phyloP scores from a whole-genome alignment of 2,113 vertebrate species.

The Thomomys bottae region DNA sequence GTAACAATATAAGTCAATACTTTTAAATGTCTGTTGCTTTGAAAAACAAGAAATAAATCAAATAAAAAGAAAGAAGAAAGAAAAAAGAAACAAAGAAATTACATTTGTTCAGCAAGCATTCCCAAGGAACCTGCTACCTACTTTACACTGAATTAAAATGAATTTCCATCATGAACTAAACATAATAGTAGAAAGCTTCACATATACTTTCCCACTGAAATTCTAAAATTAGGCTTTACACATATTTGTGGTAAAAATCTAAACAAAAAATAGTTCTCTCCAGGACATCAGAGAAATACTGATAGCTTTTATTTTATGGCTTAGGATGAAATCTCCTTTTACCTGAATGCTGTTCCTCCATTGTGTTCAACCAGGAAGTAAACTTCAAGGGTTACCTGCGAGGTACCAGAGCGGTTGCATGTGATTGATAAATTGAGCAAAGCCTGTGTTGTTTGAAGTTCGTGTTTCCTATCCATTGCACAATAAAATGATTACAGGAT shows the following conservation, averaged over 20 bases:
- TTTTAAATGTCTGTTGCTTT: neutral
- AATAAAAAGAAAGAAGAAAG: neutral
- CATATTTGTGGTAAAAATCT: neutral
- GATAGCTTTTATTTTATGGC: neutral
- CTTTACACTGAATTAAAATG: neutral
- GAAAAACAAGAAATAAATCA: neutral
- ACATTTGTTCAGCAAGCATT: neutral
- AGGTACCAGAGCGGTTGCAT: neutral
- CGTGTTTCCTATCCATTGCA: neutral
- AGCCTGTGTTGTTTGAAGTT: neutral
- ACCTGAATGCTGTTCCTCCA: no score
- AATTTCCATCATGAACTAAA: neutral
- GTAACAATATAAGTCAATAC: neutral
- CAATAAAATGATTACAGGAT: neutral
- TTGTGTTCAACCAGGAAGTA: no score
- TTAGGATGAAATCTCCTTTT: no score
- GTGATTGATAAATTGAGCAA: neutral
- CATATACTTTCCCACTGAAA: slow-evolving; percentile 1
- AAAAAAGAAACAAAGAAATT: neutral
- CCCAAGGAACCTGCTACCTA: neutral
- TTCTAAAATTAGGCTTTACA: neutral
- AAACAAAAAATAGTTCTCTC: neutral
- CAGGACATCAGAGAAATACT: neutral
- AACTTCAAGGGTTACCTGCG: no score
- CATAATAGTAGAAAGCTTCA: neutral